phyloP scores from a whole-genome alignment of 2,797 vertebrate species.

The Peromyscus attwateri region DNA sequence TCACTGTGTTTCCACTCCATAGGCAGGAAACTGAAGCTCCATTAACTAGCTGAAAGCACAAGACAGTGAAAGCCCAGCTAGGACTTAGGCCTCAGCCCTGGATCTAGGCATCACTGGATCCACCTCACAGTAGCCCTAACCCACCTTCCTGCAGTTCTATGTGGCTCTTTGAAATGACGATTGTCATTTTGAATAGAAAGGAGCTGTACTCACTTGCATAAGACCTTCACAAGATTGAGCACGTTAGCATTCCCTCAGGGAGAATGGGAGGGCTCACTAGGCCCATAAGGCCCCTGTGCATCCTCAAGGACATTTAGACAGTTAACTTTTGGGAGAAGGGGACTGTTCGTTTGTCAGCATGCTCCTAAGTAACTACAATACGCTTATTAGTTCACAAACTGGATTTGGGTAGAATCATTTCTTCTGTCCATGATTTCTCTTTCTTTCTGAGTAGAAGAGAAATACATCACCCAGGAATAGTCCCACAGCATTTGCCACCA shows the following conservation, averaged over 20 bases:
- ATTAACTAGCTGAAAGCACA: not conserved
- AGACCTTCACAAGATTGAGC: not conserved
- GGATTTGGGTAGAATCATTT: not conserved
- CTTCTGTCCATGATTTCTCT: not conserved
- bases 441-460: not conserved
- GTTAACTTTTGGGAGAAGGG: not conserved
- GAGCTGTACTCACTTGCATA: not conserved
- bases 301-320: not conserved
- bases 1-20: not conserved
- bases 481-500: not conserved
- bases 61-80: not conserved
- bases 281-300: no score
- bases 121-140: not conserved
- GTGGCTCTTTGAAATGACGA: not conserved
- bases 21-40: not conserved
- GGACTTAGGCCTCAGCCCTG: not conserved
- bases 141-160: not conserved
- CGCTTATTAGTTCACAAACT: not conserved
- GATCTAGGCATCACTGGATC: not conserved
- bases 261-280: not conserved
- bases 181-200: not conserved
- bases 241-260: not conserved
- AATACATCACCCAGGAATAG: not conserved
- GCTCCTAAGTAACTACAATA: not conserved
- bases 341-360: not conserved